Percentiles rank a stretch among this genome's conserved stretches.
Evolutionary conservation across 2,797 vertebrate species (phyloP).

Genomic region (Calcarius lapponicus): DNA sequence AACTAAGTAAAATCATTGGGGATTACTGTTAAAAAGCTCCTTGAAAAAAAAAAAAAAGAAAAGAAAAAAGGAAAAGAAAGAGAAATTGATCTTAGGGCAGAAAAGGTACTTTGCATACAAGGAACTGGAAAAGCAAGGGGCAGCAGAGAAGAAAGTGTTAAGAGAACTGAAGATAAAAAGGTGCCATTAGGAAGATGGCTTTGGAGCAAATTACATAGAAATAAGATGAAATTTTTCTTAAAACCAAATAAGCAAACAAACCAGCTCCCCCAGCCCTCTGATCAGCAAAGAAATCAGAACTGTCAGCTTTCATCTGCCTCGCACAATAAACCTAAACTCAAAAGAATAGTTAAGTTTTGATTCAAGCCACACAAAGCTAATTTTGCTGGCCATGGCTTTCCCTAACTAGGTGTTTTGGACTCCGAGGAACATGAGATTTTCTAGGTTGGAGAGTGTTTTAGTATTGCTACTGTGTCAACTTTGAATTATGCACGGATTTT

Average conservation of each 20-base stretch:
- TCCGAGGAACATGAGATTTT: not conserved
- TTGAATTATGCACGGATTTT: conserved; percentile 55
- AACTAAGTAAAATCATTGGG: conserved; percentile 1
- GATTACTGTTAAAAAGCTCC: not conserved
- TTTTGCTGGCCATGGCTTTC: conserved; percentile 2
- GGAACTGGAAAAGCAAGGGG: not conserved
- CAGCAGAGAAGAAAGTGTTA: not conserved
- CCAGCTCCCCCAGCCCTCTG: not conserved
- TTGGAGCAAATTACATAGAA: not conserved
- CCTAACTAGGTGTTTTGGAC: not conserved
- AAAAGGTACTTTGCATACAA: not conserved
- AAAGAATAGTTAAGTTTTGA: conserved; percentile 18
- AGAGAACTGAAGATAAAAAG: not conserved
- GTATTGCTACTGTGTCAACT: conserved; percentile 36
- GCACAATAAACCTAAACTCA: not conserved
- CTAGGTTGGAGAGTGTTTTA: not conserved
- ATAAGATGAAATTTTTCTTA: not conserved
- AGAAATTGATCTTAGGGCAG: not conserved
- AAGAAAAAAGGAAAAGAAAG: not conserved
- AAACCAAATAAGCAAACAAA: conserved; percentile 25
- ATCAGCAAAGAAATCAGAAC: conserved; percentile 50
- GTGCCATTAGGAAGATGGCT: not conserved
- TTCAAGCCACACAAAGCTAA: conserved; percentile 20
- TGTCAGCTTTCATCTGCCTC: not conserved
- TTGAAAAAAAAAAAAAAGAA: not conserved